These are phyloP conservation scores for Latrodectus geometricus DNA, from an alignment of 1,140 invertebrate genomes.

Conservation along the genomic window DNA sequence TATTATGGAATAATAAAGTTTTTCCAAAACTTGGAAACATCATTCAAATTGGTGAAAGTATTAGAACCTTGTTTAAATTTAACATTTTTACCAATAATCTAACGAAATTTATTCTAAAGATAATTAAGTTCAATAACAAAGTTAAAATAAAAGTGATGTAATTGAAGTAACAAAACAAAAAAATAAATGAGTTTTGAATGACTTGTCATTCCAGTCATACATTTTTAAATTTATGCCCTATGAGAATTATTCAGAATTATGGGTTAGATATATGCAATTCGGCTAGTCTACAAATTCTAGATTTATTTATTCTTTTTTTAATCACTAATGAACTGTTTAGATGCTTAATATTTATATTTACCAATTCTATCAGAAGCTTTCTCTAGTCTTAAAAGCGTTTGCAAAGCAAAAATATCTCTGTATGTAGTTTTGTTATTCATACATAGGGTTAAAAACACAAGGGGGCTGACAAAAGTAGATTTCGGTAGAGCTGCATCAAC, in stretches of 20 bases:
- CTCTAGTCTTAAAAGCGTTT: not conserved
- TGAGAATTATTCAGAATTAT: not conserved
- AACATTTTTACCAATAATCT: no score
- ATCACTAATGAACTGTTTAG: not conserved
- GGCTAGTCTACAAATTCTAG: not conserved
- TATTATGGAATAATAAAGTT: no score
- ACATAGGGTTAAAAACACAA: conserved; percentile 24
- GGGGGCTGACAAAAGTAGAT: not conserved
- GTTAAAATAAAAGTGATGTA: no score
- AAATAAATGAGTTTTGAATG: no score
- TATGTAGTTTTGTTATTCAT: not conserved
- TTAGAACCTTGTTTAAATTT: no score
- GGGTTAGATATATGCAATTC: not conserved
- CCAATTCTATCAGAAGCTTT: not conserved
- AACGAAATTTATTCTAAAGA: no score
- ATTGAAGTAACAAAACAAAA: no score
- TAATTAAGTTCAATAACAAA: no score
- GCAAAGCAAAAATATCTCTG: not conserved
- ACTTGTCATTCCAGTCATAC: no score
- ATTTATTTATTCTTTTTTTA: not conserved
- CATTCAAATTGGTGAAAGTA: no score
- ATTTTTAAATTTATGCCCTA: not conserved
- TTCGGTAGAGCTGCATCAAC: not conserved
- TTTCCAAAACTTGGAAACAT: no score
- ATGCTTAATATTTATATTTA: not conserved